Evolutionary conservation across 2,888 invertebrate species (phyloP), one percentile per base, ranked within the genome.

Genomic region (Caenorhabditis angaria): DNA sequence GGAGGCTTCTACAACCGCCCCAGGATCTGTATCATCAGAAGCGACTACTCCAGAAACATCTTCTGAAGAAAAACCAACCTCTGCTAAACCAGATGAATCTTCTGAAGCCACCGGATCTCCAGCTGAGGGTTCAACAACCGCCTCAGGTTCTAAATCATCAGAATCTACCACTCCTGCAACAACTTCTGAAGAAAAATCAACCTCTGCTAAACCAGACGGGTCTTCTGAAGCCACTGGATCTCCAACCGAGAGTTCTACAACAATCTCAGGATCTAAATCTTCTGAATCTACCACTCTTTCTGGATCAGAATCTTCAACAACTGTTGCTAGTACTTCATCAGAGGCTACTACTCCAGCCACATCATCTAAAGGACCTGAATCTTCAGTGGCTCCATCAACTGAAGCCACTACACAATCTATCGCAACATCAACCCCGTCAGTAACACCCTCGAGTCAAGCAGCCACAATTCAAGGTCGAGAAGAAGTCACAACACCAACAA

Each of bases 391-490:
- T 20, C 35, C 12, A 57, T 59, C 59, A 24, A 20, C 10, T 10
- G 56, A 56, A 32, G 28, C 56, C 28, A 27, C 32, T 4, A 10
- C 56, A 6, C 2, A 25, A 2, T 1, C 55, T 12, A 20, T 5
- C 48, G 48, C 12, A 14, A 32, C 62, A 53, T 12, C 29, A 54
- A 35, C n/a, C 14, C 12, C 51, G 55, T 20, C 62, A 8, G 25
- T 14, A n/a, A 41, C 47, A 59, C 59, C 53, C 22, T 25, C 53
- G 10, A 8, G 54, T 4, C 41, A 35, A 27, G 51, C 50, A 24
- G 22, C 58, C 2, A 60, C 69, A 27, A 28, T 56, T 25, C 76
- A 76, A 60, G 55, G 35, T 14, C 66, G 60, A 8, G 56, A 65
- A 27, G 61, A 27, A 18, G 50, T 20, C 22, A n/a, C 48, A n/a